phyloP scores from a whole-genome alignment of 2,888 invertebrate genomes.

The Macaria liturata region DNA sequence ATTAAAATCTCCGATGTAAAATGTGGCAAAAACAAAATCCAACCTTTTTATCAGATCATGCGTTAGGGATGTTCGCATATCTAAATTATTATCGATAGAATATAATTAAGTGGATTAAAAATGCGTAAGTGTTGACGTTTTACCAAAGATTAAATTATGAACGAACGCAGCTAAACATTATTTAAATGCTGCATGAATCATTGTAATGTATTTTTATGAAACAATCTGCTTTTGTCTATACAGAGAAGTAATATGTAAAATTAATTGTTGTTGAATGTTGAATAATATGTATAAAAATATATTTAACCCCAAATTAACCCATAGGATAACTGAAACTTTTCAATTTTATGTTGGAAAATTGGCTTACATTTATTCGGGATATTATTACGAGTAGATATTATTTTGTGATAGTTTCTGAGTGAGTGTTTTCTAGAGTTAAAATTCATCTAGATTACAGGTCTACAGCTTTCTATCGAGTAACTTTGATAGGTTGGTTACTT shows the following conservation, averaged over 20 bases:
- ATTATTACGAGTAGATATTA: constrained; percentile 36
- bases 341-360: constrained; percentile 51
- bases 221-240: constrained; percentile 34
- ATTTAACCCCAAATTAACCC: constrained; percentile 64
- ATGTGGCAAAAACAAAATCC: neutral
- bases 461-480: no score
- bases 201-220: constrained; percentile 35
- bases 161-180: constrained; percentile 10
- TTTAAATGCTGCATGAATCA: constrained; percentile 21
- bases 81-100: constrained; percentile 26
- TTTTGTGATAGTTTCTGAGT: constrained; percentile 21
- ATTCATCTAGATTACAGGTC: no score
- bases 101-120: constrained; percentile 15
- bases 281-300: constrained; percentile 65
- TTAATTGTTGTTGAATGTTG: constrained; percentile 74
- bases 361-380: constrained; percentile 56
- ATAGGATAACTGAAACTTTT: constrained; percentile 53
- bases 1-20: neutral
- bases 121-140: constrained; percentile 28
- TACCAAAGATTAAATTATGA: constrained; percentile 19
- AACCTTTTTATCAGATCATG: constrained; percentile 14
- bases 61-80: constrained; percentile 27
- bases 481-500: no score
- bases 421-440: constrained; percentile 23
- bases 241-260: constrained; percentile 32